Base-by-base conservation (phyloP, 1,140 invertebrate species). In the Theocolax elegans region DNA sequence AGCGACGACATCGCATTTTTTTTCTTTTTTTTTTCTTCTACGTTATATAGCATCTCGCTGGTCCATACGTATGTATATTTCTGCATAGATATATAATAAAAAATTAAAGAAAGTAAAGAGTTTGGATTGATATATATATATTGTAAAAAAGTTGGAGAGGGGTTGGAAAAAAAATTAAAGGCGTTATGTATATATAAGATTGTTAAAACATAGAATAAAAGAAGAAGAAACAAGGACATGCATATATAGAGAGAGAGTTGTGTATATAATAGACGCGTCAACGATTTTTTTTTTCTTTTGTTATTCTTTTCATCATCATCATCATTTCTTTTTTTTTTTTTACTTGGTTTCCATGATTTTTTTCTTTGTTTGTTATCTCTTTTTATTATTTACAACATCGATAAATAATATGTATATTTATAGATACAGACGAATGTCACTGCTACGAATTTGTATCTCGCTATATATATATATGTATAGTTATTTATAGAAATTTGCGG, bases 1-100 rank as follows among this genome's bases (percentile, higher is more conserved):
- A 77, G 76, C 76, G 76, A 76, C 68, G 71, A 76, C 74, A 75
- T 75, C 67, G 75, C 73, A 56, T n/a, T 54, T 44, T 59, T 62
- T 31, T 46, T 17, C 44, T 29, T 58, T 58, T 29, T 49, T 2
- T n/a, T 44, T 35, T 35, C 10, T 35, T 35, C 10, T 35, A 6
- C 4, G 4, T 35, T 15, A 27, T 60, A 4, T 21, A 38, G 8
- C 29, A n/a, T 27, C 10, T 63, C 27, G 7, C 35, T 38, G 0
- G 15, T 15, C 19, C 7, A 58, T 12, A 46, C 6, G 15, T 23
- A 49, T 63, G 59, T 27, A 12, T 35, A 29, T 17, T 9, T 3
- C 40, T 1, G 4, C 12, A 46, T 21, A 17, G 4, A 35, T 10
- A 35, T 35, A 10, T 6, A 35, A 35, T 4, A 35, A 35, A 35